Evolutionary conservation across 2,797 vertebrate genomes (phyloP).

Genomic region (Enteromius trimaculatus): DNA sequence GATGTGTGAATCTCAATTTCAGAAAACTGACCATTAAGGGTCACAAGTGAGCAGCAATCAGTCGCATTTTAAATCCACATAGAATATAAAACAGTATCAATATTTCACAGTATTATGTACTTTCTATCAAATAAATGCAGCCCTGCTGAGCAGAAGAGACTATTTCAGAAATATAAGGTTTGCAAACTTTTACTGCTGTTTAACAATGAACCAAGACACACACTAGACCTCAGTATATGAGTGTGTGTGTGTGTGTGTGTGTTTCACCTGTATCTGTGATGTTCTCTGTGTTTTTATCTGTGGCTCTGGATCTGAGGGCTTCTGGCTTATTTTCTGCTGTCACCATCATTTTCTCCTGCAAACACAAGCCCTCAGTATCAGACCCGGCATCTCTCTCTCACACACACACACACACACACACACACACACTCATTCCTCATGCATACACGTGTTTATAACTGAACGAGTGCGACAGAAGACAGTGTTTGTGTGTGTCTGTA

Average conservation of each 20-base stretch:
- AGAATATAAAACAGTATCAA: too few species aligned
- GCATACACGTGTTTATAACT: neutral
- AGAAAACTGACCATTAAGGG: too few species aligned
- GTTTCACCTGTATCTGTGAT: slow-evolving; percentile 5
- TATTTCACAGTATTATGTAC: neutral
- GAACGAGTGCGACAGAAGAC: neutral
- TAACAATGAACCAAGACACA: neutral
- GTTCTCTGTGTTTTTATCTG: slow-evolving; percentile 19
- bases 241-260: slow-evolving; percentile 9
- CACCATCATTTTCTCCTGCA: slow-evolving; percentile 39
- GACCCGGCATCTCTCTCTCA: neutral
- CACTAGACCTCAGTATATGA: neutral
- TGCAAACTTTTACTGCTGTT: neutral
- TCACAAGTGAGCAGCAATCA: too few species aligned
- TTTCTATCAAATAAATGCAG: neutral
- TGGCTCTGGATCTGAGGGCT: slow-evolving; percentile 31
- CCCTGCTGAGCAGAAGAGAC: neutral
- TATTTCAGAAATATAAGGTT: neutral
- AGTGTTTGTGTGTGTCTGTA: neutral
- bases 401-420: neutral
- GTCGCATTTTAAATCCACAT: too few species aligned
- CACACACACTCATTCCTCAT: neutral
- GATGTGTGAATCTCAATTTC: too few species aligned
- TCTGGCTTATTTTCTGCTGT: slow-evolving; percentile 39
- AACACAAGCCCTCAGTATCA: slow-evolving; percentile 25